A percentile compares a stretch with the other conserved stretches of the same genome.
Conservation (phyloP, 2,797 vertebrate genomes). For the Coregonus sp. region DNA sequence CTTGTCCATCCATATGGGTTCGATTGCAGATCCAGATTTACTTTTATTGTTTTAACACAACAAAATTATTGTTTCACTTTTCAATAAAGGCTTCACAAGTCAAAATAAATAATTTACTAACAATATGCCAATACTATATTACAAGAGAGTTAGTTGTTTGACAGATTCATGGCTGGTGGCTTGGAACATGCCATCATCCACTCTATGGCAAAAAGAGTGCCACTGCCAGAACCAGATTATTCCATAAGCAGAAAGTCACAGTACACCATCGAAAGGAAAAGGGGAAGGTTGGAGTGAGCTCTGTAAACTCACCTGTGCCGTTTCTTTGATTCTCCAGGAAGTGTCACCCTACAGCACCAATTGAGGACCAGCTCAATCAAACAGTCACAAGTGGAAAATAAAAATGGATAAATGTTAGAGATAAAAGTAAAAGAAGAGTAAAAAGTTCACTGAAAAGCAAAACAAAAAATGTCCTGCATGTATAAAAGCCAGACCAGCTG, state of each 20-base stretch:
- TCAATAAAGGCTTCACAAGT: constrained; percentile 26
- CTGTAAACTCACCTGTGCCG: constrained; percentile 89
- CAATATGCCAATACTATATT: constrained; percentile 31
- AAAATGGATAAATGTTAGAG: constrained; percentile 32
- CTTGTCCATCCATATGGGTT: neutral
- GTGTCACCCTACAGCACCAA: constrained; percentile 91
- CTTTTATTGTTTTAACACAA: constrained; percentile 34
- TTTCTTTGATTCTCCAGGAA: constrained; percentile 92
- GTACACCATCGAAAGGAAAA: constrained; percentile 21
- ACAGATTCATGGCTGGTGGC: constrained; percentile 47
- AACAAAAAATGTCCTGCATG: constrained; percentile 80
- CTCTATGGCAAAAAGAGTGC: constrained; percentile 15
- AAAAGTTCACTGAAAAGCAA: constrained; percentile 41
- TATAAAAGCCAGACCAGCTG: constrained; percentile 99
- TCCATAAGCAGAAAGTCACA: constrained; percentile 42
- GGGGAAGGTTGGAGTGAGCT: constrained; percentile 51
- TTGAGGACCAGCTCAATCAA: constrained; percentile 82
- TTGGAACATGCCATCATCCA: constrained; percentile 27
- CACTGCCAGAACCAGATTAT: constrained; percentile 31
- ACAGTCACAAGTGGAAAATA: constrained; percentile 63
- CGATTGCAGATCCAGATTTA: constrained; percentile 7
- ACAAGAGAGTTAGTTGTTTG: constrained; percentile 33
- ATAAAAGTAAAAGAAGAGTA: constrained; percentile 23
- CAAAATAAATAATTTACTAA: constrained; percentile 40
- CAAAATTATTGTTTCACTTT: constrained; percentile 34